Evolutionary conservation across 2,888 invertebrate genomes (phyloP).

Genomic region (Aporophyla lueneburgensis): DNA sequence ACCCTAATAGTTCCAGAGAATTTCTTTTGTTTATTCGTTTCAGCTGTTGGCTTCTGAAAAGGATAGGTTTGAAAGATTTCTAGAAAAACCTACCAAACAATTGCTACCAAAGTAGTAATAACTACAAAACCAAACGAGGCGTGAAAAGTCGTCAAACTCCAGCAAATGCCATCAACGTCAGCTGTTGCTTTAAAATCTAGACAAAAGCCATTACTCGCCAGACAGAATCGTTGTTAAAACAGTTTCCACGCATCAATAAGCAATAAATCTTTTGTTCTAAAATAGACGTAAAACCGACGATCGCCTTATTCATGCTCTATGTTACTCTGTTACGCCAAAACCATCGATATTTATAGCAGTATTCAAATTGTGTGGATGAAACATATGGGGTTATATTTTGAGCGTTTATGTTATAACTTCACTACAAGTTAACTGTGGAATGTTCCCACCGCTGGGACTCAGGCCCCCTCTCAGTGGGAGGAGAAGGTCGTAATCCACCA

Average conservation of each 20-base stretch:
- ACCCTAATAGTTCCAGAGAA: constrained; percentile 8
- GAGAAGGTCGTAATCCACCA: too few relatives aligned
- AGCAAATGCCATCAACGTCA: constrained; percentile 26
- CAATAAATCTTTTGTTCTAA: constrained; percentile 54
- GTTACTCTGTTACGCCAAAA: constrained; percentile 32
- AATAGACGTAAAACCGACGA: constrained; percentile 42
- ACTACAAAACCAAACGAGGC: constrained; percentile 10
- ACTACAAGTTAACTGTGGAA: background rate
- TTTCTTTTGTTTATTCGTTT: constrained; percentile 13
- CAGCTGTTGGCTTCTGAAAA: background rate
- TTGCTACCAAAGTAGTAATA: background rate
- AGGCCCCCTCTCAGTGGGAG: too few relatives aligned
- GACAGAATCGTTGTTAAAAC: constrained; percentile 54
- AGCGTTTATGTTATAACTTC: background rate
- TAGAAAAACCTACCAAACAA: background rate
- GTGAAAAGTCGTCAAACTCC: constrained; percentile 39
- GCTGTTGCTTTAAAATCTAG: constrained; percentile 34
- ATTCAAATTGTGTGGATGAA: constrained; percentile 26
- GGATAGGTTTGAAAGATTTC: background rate
- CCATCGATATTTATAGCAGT: constrained; percentile 44
- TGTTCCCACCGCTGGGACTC: too few relatives aligned
- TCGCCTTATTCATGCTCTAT: constrained; percentile 37
- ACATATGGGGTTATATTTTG: constrained; percentile 12
- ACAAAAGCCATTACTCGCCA: constrained; percentile 55
- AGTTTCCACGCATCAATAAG: constrained; percentile 61